Evolutionary conservation across 2,888 invertebrate genomes (phyloP), one percentile per base, ranked within the genome.

Genomic region (Eilema sororculum): DNA sequence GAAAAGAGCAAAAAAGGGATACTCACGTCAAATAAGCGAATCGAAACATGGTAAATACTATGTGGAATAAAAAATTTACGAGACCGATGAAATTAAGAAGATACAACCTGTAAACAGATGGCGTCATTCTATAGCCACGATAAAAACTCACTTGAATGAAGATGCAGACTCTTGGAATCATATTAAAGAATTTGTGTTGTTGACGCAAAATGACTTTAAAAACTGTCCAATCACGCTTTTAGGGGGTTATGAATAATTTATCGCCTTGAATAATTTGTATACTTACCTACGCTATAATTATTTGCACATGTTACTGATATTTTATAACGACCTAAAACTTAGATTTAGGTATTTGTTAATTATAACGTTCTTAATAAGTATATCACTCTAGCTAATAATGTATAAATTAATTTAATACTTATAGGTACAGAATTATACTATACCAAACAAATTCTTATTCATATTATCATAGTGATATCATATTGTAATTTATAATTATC

Each of bases 121-220:
- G 64, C 28, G 64, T 4, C 46, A 28, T 28, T 25, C 64, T 30
- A 56, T 56, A 12, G 8, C 12, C 20, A 46, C 28, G 8, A 56
- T 52, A n/a, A 30, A 64, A 64, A 64, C 25, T 28, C 46, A 52
- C 28, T 12, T 28, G 28, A 16, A 64, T 64, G 52, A 22, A 30
- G 52, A 20, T 9, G n/a, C 46, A 9, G 28, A 28, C 4, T 25
- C 56, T 20, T 64, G 46, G 46, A 37, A 56, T 24, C 46, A 20
- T 20, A 6, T 56, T 28, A 52, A 30, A 52, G n/a, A 52, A 10
- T 56, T 64, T n/a, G n/a, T 56, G 30, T 20, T 20, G 8, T 22
- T n/a, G n/a, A 56, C 30, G 13, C n/a, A n/a, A 8, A 28, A 56
- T 20, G 56, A 64, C 3, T 56, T 64, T 56, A 56, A 56, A 10